Base-by-base conservation (phyloP, 2,888 invertebrate species). In the Ptilodon capucinus region DNA sequence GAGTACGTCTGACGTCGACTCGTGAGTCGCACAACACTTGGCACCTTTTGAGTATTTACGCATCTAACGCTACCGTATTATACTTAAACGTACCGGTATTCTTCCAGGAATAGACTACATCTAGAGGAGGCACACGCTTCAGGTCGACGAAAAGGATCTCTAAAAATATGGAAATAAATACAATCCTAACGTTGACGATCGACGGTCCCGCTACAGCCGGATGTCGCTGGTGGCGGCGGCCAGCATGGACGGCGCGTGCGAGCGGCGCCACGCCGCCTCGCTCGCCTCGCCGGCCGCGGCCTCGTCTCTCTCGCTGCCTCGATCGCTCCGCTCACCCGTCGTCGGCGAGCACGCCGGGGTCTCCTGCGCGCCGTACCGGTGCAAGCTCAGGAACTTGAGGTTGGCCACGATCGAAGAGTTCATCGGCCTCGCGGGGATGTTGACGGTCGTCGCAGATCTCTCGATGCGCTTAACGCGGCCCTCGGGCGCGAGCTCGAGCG, bases 31-130 rank as follows among this genome's bases (percentile, higher is more conserved):
- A 77, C 79, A 54, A 60, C 61, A 67, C 65, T 65, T 67, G 65
- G 65, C 84, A 85, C 86, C 84, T 80, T 82, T 76, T 88, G 87
- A 87, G 88, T 88, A 87, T 88, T 88, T 76, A 85, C 76, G 74
- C 83, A 81, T 74, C 61, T 66, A 68, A 69, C 70, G 51, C 64
- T 64, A 64, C 54, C 54, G 53, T 66, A 57, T 66, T 56, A 76
- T 67, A 72, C 67, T 70, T 73, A 76, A 68, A 69, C 74, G 61
- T 74, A 76, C 56, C 74, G 68, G 71, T 71, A 75, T 74, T 74
- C 76, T 71, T 65, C 76, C 70, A 54, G 54, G 58, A 54, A 58
- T 56, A 63, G 53, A 68, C 79, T 81, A 80, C 72, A 72, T 71
- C 83, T 82, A 81, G 67, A 77, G 78, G 82, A 85, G 84, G 84